phyloP scores from a whole-genome alignment of 2,888 invertebrate genomes.

The Periphyllus acericola region DNA sequence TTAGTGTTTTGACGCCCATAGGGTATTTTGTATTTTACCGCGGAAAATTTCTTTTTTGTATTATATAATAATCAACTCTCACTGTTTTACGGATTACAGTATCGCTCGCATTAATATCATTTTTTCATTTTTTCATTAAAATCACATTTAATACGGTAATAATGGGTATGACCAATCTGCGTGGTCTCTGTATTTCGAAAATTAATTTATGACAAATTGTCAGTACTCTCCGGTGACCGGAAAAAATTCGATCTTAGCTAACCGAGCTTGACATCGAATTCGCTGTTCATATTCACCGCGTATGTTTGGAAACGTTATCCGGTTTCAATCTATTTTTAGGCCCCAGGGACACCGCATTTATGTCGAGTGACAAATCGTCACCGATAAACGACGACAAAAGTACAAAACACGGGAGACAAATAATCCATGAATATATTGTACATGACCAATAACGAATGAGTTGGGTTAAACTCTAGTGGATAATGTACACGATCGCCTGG shows the following conservation, averaged over 20 bases:
- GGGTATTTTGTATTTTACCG: neutral
- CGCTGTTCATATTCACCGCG: neutral
- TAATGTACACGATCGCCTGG: neutral
- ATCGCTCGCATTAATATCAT: neutral
- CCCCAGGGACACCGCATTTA: neutral
- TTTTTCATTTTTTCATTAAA: neutral
- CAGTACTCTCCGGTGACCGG: neutral
- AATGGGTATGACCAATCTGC: too few species aligned
- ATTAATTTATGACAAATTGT: neutral
- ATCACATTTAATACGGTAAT: neutral
- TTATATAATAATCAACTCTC: neutral
- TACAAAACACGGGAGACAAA: neutral
- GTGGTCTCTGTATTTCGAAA: neutral
- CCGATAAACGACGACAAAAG: neutral
- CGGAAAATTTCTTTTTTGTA: neutral
- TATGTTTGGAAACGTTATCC: neutral
- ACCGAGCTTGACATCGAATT: neutral
- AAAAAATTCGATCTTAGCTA: neutral
- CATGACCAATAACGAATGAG: neutral
- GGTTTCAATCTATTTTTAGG: neutral
- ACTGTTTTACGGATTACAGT: neutral
- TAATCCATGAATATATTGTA: neutral
- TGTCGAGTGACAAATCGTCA: neutral
- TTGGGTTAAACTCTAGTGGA: neutral
- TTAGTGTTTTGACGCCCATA: neutral